phyloP scores from a whole-genome alignment of 2,113 vertebrate species.

The Calyptomena viridis region DNA sequence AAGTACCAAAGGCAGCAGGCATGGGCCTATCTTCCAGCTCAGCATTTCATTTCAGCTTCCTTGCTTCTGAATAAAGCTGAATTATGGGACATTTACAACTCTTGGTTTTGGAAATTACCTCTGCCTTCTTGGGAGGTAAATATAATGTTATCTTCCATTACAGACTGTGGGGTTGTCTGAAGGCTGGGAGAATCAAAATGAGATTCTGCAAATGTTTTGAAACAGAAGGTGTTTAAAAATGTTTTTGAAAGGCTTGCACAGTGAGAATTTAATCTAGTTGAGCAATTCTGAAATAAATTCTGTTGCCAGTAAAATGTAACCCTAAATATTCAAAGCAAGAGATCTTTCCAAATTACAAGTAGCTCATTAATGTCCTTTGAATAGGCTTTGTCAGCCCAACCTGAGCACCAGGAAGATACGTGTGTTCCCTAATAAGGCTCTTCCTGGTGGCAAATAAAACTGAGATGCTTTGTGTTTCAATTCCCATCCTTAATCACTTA shows the following conservation, averaged over 20 bases:
- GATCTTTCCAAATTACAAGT: neutral
- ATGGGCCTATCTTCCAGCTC: neutral
- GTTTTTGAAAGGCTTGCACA: neutral
- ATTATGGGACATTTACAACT: neutral
- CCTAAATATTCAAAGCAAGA: neutral
- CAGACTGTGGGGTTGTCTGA: neutral
- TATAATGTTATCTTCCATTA: neutral
- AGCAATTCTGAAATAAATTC: neutral
- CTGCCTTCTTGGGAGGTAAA: neutral
- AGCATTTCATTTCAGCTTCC: neutral
- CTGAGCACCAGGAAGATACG: neutral
- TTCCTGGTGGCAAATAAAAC: neutral
- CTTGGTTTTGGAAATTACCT: neutral
- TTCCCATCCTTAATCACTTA: fast-evolving
- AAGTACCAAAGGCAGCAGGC: neutral
- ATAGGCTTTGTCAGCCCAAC: neutral
- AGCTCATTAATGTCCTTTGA: neutral
- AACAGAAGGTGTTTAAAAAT: neutral
- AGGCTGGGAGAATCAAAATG: neutral
- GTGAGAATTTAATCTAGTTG: neutral
- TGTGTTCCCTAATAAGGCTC: neutral
- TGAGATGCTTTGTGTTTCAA: neutral
- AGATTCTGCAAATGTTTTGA: neutral
- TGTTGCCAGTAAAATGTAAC: neutral
- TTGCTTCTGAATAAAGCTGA: neutral